Evolutionary conservation across 2,888 invertebrate genomes (phyloP), one percentile per base, ranked within the genome.

Genomic region (Marasmarcha lunaedactyla): DNA sequence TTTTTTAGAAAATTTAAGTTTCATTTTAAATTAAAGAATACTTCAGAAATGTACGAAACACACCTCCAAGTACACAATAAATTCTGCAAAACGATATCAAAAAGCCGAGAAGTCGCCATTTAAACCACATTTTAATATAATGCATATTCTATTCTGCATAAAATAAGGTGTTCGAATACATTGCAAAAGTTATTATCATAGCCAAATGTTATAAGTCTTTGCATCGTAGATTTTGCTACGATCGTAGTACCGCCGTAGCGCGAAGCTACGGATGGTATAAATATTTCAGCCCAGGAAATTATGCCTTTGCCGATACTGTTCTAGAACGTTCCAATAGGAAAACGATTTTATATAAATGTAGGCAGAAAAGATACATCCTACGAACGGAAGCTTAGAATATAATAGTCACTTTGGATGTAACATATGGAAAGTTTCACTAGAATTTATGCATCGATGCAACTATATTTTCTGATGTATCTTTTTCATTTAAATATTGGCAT

Each of bases 271-370:
- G 30, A 30, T 9, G n/a, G 30, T 30, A 78, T 81, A 81, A 79
- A 81, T 81, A 79, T 78, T 81, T 72, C 76, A 81, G 69, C 57
- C 65, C 71, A 70, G 79, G 81, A 79, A 79, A 81, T 81, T 81
- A 78, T 81, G 67, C 67, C 71, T 60, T 61, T 57, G 59, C 71
- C 69, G 72, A 73, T 78, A 76, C 65, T 58, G 61, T 34, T 14
- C 34, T 20, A 3, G 34, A 13, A 34, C 12, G 14, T 30, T 11
- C 30, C 13, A 34, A 34, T 34, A 34, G 13, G 9, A n/a, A n/a
- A n/a, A n/a, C n/a, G n/a, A 39, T 9, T n/a, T 30, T 9, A n/a
- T 30, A 30, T 11, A n/a, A 11, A n/a, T 30, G 30, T 30, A 30
- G 30, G 30, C 30, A 10, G 4, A 30, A 9, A 11, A 30, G 30